A percentile compares a stretch with the other conserved stretches of the same genome.
These are phyloP conservation scores for Hemithea aestivaria DNA, from an alignment of 2,888 invertebrate genomes.

Conservation along the genomic window DNA sequence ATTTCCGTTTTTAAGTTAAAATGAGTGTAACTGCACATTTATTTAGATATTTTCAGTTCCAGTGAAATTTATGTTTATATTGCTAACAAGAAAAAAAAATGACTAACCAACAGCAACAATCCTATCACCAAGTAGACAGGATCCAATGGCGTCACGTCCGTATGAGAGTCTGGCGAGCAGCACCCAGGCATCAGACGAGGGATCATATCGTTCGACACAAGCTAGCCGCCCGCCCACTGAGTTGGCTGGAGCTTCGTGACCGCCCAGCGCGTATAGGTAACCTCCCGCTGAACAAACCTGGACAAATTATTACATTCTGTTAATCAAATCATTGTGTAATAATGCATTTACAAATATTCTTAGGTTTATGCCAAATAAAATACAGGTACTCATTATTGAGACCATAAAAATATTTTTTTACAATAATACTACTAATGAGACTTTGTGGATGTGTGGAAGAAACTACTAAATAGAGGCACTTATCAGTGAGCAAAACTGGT, in stretches of 20 bases:
- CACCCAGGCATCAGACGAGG: constrained; percentile 91
- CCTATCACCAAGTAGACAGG: constrained; percentile 90
- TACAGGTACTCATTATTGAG: too few species aligned
- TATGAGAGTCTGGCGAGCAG: constrained; percentile 89
- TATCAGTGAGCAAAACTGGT: too few species aligned
- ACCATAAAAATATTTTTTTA: background rate
- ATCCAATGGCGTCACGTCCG: constrained; percentile 93
- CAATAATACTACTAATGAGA: too few species aligned
- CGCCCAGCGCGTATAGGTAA: constrained; percentile 94
- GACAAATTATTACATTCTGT: background rate
- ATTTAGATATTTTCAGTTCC: too few species aligned
- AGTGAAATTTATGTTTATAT: too few species aligned
- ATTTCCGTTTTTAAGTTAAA: too few species aligned
- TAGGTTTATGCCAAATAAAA: too few species aligned
- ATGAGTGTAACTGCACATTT: too few species aligned
- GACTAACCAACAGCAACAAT: constrained; percentile 88
- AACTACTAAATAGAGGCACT: too few species aligned
- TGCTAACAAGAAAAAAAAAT: background rate
- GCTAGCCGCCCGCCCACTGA: constrained; percentile 87
- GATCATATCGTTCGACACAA: constrained; percentile 92
- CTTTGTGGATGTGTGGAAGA: too few species aligned
- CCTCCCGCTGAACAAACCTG: constrained; percentile 90
- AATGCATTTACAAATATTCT: too few species aligned
- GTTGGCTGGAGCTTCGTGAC: constrained; percentile 93
- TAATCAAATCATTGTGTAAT: too few species aligned